phyloP scores from a whole-genome alignment of 1,140 invertebrate genomes.

The Eriocheir sinensis region DNA sequence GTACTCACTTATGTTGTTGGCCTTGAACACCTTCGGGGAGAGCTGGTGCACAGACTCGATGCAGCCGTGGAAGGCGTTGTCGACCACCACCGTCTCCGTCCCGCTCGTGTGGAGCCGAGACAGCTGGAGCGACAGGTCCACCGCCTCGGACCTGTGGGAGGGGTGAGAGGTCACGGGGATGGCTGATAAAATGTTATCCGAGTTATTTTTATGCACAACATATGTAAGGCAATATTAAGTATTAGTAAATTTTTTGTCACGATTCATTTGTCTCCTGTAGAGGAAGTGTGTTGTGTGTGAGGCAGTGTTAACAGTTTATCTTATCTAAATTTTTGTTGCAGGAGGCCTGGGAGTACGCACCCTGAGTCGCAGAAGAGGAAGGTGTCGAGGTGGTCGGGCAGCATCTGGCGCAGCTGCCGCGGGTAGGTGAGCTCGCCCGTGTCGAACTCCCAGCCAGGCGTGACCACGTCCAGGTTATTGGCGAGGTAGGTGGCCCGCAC shows the following conservation, averaged over 20 bases:
- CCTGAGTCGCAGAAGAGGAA: constrained; percentile 71
- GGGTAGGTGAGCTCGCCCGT: constrained; percentile 54
- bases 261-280: too few relatives aligned
- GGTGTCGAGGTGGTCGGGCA: constrained; percentile 57
- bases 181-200: too few relatives aligned
- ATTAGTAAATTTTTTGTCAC: too few relatives aligned
- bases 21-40: constrained; percentile 62
- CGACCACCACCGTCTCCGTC: constrained; percentile 51
- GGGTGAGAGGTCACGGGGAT: neutral
- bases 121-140: constrained; percentile 68
- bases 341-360: neutral
- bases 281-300: neutral
- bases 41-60: constrained; percentile 62
- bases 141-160: constrained; percentile 59
- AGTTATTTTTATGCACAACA: neutral
- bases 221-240: neutral
- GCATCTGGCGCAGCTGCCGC: constrained; percentile 26
- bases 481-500: constrained; percentile 30
- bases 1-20: constrained; percentile 56
- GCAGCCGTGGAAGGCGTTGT: constrained; percentile 71
- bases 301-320: neutral
- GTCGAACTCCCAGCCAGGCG: constrained; percentile 61
- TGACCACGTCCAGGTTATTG: neutral
- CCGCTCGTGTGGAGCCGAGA: constrained; percentile 54
- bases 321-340: neutral